A percentile compares a stretch with the other conserved stretches of the same genome.
Evolutionary conservation across 2,113 vertebrate species (phyloP).

Genomic region (Sialia sialis): DNA sequence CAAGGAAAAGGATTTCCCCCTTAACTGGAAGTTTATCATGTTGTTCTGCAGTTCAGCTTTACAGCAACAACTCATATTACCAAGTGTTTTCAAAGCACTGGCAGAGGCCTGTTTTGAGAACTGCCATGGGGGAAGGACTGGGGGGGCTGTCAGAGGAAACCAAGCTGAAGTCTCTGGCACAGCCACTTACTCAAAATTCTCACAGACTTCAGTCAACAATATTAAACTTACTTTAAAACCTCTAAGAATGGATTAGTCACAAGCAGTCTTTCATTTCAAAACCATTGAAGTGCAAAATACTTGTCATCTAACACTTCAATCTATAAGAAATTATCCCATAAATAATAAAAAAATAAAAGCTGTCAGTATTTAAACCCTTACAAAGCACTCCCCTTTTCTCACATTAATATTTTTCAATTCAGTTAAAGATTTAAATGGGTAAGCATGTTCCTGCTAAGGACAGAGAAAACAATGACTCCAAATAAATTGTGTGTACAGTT

Average conservation of each 20-base stretch:
- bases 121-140: background rate
- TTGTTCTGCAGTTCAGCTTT: background rate
- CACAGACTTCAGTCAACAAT: background rate
- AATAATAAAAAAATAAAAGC: background rate
- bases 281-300: background rate
- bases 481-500: background rate
- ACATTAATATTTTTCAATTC: background rate
- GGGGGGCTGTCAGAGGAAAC: background rate
- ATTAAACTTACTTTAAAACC: background rate
- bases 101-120: background rate
- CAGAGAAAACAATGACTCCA: background rate
- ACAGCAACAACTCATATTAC: background rate
- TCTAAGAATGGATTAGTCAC: background rate
- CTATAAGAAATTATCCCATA: background rate
- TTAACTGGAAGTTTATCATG: background rate
- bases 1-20: slow-evolving; percentile 49
- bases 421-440: background rate
- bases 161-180: background rate
- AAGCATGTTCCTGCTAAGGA: background rate
- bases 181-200: background rate
- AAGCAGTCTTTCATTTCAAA: background rate
- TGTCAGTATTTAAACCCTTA: background rate
- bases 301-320: background rate
- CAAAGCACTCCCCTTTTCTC: background rate
- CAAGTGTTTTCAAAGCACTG: background rate